phyloP scores from a whole-genome alignment of 2,888 invertebrate genomes.

The Griposia aprilina region DNA sequence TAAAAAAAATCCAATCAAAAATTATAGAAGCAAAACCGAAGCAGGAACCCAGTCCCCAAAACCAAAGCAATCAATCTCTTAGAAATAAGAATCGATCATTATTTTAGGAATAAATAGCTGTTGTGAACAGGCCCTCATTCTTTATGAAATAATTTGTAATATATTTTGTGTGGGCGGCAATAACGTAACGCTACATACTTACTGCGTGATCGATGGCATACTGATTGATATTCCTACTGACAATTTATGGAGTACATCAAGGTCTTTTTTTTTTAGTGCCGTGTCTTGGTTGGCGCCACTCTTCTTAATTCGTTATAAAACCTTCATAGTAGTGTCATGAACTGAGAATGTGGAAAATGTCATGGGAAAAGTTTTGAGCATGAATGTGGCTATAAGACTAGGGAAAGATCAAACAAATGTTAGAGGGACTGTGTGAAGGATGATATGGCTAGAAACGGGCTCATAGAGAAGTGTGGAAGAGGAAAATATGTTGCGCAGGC shows the following conservation, averaged over 20 bases:
- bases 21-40: neutral
- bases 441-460: too few species aligned
- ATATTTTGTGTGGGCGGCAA: constrained; percentile 46
- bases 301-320: neutral
- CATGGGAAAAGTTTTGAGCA: too few species aligned
- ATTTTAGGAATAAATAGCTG: constrained; percentile 52
- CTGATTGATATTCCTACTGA: constrained; percentile 33
- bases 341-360: too few species aligned
- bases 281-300: neutral
- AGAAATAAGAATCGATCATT: constrained; percentile 61
- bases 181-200: constrained; percentile 24
- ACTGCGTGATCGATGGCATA: constrained; percentile 52
- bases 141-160: constrained; percentile 55
- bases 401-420: too few species aligned
- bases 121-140: constrained; percentile 35
- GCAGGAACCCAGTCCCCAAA: constrained; percentile 11
- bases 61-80: constrained; percentile 55
- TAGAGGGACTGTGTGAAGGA: too few species aligned
- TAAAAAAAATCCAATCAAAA: neutral
- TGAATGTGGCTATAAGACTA: too few species aligned
- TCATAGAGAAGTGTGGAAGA: too few species aligned
- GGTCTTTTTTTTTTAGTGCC: neutral
- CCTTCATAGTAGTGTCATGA: neutral
- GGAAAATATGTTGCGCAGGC: too few species aligned
- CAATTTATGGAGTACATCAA: constrained; percentile 20